Conservation (phyloP, 1,140 invertebrate species). For the Diploscapter pachys region DNA sequence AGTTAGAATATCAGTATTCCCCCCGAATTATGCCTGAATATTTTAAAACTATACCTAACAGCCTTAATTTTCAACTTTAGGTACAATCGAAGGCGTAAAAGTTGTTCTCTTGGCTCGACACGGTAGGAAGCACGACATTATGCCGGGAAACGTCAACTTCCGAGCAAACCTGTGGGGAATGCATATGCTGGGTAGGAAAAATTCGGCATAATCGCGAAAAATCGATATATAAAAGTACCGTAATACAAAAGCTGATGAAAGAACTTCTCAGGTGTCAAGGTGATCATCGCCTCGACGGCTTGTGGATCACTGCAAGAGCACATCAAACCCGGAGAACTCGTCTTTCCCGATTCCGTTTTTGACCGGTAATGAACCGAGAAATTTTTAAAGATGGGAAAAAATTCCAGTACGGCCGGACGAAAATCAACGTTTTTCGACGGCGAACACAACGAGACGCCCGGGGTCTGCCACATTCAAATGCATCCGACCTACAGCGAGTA, state of each 20-base stretch:
- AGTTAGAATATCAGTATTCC: not conserved
- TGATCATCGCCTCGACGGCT: conserved; percentile 83
- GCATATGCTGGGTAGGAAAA: conserved; percentile 63
- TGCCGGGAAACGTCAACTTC: conserved; percentile 84
- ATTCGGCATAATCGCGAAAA: not conserved
- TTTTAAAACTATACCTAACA: not conserved
- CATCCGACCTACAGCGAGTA: conserved; percentile 52
- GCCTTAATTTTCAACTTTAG: conserved; percentile 69
- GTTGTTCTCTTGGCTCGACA: conserved; percentile 82
- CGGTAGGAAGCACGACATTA: conserved; percentile 77
- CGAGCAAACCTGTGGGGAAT: conserved; percentile 93
- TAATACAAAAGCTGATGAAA: not conserved
- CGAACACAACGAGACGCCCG: conserved; percentile 63
- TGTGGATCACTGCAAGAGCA: conserved; percentile 85
- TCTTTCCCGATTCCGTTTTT: conserved; percentile 87
- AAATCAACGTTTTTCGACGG: conserved; percentile 86
- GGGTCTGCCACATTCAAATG: conserved; percentile 90
- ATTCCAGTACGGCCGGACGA: conserved; percentile 67
- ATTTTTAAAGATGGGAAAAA: too few species aligned
- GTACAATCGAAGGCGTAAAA: conserved; percentile 73
- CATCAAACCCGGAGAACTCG: conserved; percentile 80
- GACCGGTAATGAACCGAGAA: conserved; percentile 67
- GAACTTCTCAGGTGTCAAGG: conserved; percentile 73
- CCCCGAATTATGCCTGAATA: conserved; percentile 67
- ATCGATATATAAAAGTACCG: conserved; percentile 51